Conservation (phyloP, 2,113 vertebrate genomes). For the Capreolus pygargus region DNA sequence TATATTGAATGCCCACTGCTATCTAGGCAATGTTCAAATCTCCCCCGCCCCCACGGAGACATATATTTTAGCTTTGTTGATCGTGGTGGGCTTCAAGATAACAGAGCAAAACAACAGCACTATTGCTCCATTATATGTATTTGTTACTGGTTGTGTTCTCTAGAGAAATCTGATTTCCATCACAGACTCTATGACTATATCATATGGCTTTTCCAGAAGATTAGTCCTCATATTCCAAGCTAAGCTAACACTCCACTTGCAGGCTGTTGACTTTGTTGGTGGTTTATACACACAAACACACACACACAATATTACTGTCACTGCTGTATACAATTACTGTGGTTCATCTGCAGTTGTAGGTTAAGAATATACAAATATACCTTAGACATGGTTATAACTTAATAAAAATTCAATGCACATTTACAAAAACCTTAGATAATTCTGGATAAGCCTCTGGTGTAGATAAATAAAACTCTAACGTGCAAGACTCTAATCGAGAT, state of each 20-base stretch:
- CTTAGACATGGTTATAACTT: neutral
- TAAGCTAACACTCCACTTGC: neutral
- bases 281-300: neutral
- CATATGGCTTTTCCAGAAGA: neutral
- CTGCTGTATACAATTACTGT: neutral
- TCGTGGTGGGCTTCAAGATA: neutral
- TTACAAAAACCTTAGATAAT: neutral
- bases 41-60: neutral
- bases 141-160: neutral
- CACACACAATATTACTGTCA: neutral
- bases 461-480: neutral
- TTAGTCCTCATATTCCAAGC: neutral
- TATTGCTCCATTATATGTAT: neutral
- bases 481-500: slow-evolving; percentile 3
- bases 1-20: neutral
- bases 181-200: neutral
- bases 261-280: neutral
- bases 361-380: slow-evolving; percentile 1
- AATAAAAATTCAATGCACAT: neutral
- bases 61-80: neutral
- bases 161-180: neutral
- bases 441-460: neutral
- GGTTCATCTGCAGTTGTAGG: neutral
- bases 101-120: neutral
- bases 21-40: neutral